These are phyloP conservation scores for Tetragnatha versicolor DNA, from an alignment of 1,140 invertebrate species.

Conservation along the genomic window DNA sequence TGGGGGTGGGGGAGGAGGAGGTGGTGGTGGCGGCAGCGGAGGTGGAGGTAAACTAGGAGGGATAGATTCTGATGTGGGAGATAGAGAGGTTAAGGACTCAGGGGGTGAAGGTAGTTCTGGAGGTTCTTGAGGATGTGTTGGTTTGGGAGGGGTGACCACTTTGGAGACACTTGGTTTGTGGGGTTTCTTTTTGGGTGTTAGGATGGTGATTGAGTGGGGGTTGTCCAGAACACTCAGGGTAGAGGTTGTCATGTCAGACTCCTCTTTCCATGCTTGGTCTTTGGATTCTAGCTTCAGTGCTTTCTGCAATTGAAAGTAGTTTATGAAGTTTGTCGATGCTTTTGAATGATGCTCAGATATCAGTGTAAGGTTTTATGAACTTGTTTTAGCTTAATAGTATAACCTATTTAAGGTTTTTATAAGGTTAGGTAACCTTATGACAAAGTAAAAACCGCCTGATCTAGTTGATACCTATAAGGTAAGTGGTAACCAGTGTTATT, in stretches of 20 bases:
- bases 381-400: too few relatives aligned
- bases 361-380: too few relatives aligned
- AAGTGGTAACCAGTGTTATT: too few relatives aligned
- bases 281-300: neutral
- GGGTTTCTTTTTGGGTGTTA: neutral
- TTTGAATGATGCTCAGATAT: too few relatives aligned
- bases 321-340: too few relatives aligned
- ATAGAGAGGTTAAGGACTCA: neutral
- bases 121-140: neutral
- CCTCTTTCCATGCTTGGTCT: neutral
- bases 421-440: too few relatives aligned
- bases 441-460: too few relatives aligned
- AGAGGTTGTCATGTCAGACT: constrained; percentile 1
- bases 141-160: neutral
- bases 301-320: too few relatives aligned
- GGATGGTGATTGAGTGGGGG: neutral
- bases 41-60: neutral
- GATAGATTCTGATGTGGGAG: neutral
- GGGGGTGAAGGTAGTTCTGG: neutral
- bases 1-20: neutral
- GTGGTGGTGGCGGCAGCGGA: neutral
- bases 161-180: neutral
- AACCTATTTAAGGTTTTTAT: too few relatives aligned
- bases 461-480: too few relatives aligned
- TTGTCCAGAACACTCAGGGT: neutral